These are phyloP conservation scores for Bos taurus DNA, from an alignment of 2,113 vertebrate species.

Conservation along the genomic window ARS-UCD2.0 NC_037339.1:39669001-39669500, in stretches of 20 bases:
- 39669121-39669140: background rate
- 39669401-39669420: background rate
- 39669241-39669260: background rate
- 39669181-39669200: background rate
- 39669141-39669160: background rate
- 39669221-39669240: background rate
- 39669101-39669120: background rate
- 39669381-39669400: background rate
- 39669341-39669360: background rate
- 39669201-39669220: background rate
- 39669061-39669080: background rate
- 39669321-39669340: background rate
- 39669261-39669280: background rate
- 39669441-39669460: conserved; percentile 36
- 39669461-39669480: conserved; percentile 24
- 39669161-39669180: background rate
- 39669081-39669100: background rate
- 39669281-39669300: background rate
- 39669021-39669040: background rate
- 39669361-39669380: background rate
- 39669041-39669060: background rate
- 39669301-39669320: background rate
- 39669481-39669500: conserved; percentile 37
- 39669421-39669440: background rate
- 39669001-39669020: too few relatives aligned